A percentile compares a stretch with the other conserved stretches of the same genome.
phyloP scores from a whole-genome alignment of 2,888 invertebrate species.

The Leptopilina drosophilae region DNA sequence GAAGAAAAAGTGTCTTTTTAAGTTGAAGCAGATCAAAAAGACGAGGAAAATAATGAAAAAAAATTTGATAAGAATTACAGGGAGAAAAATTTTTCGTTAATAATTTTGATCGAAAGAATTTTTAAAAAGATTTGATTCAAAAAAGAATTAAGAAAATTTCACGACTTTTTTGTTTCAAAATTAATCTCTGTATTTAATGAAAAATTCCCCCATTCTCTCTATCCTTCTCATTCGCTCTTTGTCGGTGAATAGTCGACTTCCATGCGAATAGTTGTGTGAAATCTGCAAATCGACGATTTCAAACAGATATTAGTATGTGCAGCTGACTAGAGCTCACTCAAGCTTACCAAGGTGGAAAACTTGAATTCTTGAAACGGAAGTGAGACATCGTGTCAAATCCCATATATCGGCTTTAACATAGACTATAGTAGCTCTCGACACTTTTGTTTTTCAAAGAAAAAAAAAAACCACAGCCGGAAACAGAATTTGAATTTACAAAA shows the following conservation, averaged over 20 bases:
- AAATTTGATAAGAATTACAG: background rate
- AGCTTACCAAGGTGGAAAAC: slow-evolving; percentile 29
- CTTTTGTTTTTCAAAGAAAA: background rate
- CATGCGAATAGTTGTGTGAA: background rate
- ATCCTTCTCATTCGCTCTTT: too few species aligned
- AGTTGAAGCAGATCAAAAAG: slow-evolving; percentile 6
- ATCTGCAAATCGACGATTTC: background rate
- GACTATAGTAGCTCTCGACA: too few species aligned
- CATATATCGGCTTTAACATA: background rate
- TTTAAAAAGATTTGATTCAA: too few species aligned
- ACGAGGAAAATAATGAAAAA: background rate
- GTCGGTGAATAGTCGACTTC: background rate
- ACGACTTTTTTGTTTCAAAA: too few species aligned
- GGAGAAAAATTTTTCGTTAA: background rate
- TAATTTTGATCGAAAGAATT: too few species aligned
- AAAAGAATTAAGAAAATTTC: too few species aligned
- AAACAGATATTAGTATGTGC: background rate
- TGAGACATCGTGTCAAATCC: background rate
- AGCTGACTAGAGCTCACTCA: slow-evolving; percentile 15
- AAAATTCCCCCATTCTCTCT: too few species aligned
- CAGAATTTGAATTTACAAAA: too few species aligned
- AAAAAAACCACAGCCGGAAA: too few species aligned
- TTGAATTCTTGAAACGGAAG: slow-evolving; percentile 17
- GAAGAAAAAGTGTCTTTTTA: background rate
- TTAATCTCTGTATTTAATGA: too few species aligned